These are phyloP conservation scores for Fragum sueziense DNA, from an alignment of 2,888 invertebrate genomes.

Conservation along the genomic window DNA sequence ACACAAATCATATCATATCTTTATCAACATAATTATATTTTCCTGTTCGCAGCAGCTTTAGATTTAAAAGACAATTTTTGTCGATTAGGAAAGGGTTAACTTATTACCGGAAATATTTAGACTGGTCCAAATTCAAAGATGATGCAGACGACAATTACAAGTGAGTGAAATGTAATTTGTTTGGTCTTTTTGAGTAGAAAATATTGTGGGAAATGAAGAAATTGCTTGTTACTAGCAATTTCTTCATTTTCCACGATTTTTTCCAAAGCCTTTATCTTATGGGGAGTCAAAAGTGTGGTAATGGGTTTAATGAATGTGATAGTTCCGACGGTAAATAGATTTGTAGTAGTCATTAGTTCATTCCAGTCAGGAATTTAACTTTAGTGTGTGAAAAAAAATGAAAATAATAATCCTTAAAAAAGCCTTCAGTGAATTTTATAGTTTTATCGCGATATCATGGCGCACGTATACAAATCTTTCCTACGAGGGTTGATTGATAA, in stretches of 20 bases:
- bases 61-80: neutral
- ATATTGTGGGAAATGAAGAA: neutral
- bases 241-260: neutral
- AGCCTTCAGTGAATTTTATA: too few species aligned
- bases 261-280: too few species aligned
- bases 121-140: too few species aligned
- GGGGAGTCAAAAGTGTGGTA: too few species aligned
- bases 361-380: neutral
- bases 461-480: too few species aligned
- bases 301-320: neutral
- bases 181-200: too few species aligned
- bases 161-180: too few species aligned
- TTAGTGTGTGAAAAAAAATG: neutral
- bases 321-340: neutral
- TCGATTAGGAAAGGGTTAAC: neutral
- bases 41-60: too few species aligned
- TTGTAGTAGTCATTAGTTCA: neutral
- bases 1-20: neutral
- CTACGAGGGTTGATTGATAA: too few species aligned
- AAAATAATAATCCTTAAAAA: neutral
- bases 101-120: neutral
- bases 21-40: too few species aligned
- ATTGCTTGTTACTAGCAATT: neutral
- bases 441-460: too few species aligned
- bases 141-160: too few species aligned